Evolutionary conservation across 2,797 vertebrate species (phyloP).

Genomic region (Chloroceryle amazona): DNA sequence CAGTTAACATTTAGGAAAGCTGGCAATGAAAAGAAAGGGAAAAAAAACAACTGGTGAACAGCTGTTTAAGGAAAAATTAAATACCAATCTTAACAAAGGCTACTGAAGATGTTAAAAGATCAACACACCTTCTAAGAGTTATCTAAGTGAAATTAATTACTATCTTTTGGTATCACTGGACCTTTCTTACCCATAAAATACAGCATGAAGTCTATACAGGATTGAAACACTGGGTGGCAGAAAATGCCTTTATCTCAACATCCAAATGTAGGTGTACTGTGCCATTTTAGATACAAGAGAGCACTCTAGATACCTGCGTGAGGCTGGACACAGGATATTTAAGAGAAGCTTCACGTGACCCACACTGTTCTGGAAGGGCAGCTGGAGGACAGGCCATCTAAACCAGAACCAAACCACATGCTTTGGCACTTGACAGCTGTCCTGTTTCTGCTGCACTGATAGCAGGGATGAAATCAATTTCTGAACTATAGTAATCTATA

Average conservation of each 20-base stretch:
- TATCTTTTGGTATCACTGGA: background rate
- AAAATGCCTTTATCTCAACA: background rate
- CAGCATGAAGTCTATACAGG: background rate
- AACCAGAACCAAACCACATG: background rate
- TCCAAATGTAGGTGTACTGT: background rate
- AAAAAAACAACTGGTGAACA: background rate
- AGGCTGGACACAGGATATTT: background rate
- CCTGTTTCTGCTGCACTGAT: background rate
- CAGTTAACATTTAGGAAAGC: background rate
- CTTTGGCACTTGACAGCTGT: background rate
- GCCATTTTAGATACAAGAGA: background rate
- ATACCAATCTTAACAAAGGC: fast-evolving
- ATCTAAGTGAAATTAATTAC: background rate
- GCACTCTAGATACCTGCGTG: fast-evolving
- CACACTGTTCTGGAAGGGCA: background rate
- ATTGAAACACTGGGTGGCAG: slow-evolving; percentile 2
- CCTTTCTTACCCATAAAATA: background rate
- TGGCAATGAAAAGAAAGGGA: background rate
- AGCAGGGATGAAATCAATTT: background rate
- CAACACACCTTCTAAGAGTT: background rate
- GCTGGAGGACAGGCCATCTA: background rate
- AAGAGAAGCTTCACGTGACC: background rate
- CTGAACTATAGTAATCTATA: background rate
- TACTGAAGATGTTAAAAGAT: background rate
- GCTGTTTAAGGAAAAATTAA: background rate